phyloP scores from a whole-genome alignment of 2,888 invertebrate genomes.

The Escarpia spicata region DNA sequence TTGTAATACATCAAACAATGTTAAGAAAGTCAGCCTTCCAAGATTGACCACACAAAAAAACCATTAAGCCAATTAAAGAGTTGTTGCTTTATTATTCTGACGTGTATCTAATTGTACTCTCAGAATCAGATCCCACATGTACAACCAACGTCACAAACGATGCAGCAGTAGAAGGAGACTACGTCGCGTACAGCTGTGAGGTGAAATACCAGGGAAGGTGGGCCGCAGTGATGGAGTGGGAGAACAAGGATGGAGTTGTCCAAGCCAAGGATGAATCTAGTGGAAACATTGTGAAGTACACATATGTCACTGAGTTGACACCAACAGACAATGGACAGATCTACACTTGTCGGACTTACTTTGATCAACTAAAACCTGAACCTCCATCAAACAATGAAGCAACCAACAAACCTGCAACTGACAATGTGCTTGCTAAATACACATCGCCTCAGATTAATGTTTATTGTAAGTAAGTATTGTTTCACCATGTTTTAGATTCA shows the following conservation, averaged over 20 bases:
- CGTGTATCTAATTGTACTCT: background rate
- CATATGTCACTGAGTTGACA: background rate
- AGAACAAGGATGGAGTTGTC: background rate
- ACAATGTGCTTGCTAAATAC: too few species aligned
- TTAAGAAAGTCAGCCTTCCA: too few species aligned
- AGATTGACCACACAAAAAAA: too few species aligned
- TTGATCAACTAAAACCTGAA: background rate
- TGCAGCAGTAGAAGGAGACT: background rate
- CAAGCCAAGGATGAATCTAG: constrained; percentile 18
- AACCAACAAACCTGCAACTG: background rate
- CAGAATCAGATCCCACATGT: background rate
- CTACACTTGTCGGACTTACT: constrained; percentile 17
- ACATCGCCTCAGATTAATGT: too few species aligned
- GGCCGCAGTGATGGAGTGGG: constrained; percentile 14
- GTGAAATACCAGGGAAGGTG: background rate
- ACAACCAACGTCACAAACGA: background rate
- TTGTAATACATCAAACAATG: too few species aligned
- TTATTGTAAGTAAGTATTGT: too few species aligned
- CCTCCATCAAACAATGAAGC: background rate
- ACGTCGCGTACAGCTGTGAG: background rate
- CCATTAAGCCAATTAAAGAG: too few species aligned
- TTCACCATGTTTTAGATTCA: too few species aligned
- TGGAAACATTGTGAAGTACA: background rate
- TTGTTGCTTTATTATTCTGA: too few species aligned
- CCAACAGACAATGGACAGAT: background rate